Percentiles rank a stretch among this genome's conserved stretches.
phyloP scores from a whole-genome alignment of 2,797 vertebrate genomes.

The Pangasius krempfi region DNA sequence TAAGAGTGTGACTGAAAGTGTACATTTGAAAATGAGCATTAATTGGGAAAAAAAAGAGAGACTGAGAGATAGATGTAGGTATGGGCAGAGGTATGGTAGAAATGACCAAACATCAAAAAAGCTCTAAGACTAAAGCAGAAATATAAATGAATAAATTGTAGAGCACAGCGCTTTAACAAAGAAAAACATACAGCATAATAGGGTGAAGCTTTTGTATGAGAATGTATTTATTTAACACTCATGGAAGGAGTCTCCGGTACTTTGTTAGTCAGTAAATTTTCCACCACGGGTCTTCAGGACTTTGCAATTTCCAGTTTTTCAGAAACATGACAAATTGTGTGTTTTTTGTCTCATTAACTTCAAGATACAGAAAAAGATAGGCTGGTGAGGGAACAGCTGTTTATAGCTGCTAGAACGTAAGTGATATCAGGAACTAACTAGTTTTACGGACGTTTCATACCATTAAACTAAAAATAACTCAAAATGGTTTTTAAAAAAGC shows the following conservation, averaged over 20 bases:
- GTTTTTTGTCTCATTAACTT: background rate
- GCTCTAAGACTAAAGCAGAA: background rate
- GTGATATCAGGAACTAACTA: background rate
- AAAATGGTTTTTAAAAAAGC: background rate
- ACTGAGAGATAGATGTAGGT: background rate
- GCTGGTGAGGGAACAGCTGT: background rate
- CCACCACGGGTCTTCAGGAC: background rate
- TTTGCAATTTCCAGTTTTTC: background rate
- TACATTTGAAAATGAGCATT: background rate
- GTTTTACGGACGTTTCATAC: background rate
- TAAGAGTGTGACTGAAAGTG: background rate
- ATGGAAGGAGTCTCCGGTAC: background rate
- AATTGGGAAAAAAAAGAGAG: background rate
- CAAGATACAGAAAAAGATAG: background rate
- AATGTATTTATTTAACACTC: background rate
- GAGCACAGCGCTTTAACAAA: background rate
- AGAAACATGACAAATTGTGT: background rate
- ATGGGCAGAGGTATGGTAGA: background rate
- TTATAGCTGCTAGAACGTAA: background rate
- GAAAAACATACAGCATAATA: background rate
- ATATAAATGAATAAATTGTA: background rate
- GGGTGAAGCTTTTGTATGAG: background rate
- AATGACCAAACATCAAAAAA: background rate
- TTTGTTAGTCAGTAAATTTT: background rate
- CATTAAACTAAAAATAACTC: background rate